phyloP scores from a whole-genome alignment of 2,113 vertebrate genomes.

The Telmatochromis brichardi region DNA sequence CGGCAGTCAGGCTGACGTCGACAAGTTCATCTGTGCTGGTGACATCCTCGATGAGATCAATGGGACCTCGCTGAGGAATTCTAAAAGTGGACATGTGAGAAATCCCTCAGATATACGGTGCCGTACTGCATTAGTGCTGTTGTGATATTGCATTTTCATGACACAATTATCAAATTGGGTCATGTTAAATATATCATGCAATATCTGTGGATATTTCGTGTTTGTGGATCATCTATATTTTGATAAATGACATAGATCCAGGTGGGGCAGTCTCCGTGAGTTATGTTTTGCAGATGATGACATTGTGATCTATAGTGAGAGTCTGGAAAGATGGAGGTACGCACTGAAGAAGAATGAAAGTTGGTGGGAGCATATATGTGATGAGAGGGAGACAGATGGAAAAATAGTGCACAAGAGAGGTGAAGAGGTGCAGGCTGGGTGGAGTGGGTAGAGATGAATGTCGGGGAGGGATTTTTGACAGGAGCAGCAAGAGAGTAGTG shows the following conservation, averaged over 20 bases:
- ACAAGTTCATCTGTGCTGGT: conserved; percentile 67
- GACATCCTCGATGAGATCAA: conserved; percentile 81
- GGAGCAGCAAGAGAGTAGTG: background rate
- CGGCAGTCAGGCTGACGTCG: conserved; percentile 69
- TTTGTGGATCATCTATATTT: background rate
- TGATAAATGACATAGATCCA: background rate
- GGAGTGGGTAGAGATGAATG: background rate
- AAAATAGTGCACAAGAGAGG: background rate
- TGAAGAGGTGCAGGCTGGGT: background rate
- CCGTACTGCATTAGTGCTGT: accelerated
- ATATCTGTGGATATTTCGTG: accelerated
- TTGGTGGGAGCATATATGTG: background rate
- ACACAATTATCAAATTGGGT: background rate
- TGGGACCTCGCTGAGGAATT: conserved; percentile 70
- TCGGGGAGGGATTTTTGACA: background rate
- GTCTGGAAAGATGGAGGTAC: background rate
- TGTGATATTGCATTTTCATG: background rate
- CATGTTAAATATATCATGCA: background rate
- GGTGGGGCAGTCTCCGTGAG: background rate
- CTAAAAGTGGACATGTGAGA: conserved; percentile 69
- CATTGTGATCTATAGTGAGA: background rate
- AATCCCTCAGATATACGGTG: background rate
- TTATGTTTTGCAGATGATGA: background rate
- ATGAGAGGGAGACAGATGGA: background rate
- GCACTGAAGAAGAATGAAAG: background rate